Evolutionary conservation across 1,140 invertebrate species (phyloP).

Genomic region (Archivesica marissinica): DNA sequence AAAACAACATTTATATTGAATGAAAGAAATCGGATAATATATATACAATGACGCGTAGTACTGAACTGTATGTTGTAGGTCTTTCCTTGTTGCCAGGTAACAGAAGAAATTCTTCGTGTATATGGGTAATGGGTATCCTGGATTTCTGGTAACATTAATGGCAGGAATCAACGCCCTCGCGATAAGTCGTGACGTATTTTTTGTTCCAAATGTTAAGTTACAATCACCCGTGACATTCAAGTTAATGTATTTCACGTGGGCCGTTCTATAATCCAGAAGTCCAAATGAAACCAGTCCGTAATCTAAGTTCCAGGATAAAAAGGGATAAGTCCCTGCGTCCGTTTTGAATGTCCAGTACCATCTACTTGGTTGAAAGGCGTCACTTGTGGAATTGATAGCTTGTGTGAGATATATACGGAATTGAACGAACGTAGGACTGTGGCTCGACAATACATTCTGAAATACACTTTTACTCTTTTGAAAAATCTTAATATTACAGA

Average conservation of each 20-base stretch:
- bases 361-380: background rate
- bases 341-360: conserved; percentile 45
- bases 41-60: conserved; percentile 34
- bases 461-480: background rate
- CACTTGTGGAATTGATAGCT: background rate
- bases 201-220: conserved; percentile 1
- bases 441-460: background rate
- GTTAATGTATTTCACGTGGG: background rate
- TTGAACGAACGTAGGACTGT: too few relatives aligned
- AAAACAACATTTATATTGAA: conserved; percentile 18
- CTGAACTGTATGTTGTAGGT: background rate
- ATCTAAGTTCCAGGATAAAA: conserved; percentile 35
- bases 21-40: background rate
- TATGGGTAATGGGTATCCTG: background rate
- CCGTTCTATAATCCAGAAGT: conserved; percentile 33
- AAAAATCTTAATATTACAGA: background rate
- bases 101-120: conserved; percentile 39
- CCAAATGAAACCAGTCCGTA: conserved; percentile 31
- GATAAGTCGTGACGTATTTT: background rate
- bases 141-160: background rate
- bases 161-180: background rate
- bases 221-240: background rate
- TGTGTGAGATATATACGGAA: too few relatives aligned
- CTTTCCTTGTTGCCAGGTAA: background rate
- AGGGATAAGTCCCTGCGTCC: background rate